Base-by-base conservation (phyloP, 2,888 invertebrate genomes). In the Macrophya annulata region DNA sequence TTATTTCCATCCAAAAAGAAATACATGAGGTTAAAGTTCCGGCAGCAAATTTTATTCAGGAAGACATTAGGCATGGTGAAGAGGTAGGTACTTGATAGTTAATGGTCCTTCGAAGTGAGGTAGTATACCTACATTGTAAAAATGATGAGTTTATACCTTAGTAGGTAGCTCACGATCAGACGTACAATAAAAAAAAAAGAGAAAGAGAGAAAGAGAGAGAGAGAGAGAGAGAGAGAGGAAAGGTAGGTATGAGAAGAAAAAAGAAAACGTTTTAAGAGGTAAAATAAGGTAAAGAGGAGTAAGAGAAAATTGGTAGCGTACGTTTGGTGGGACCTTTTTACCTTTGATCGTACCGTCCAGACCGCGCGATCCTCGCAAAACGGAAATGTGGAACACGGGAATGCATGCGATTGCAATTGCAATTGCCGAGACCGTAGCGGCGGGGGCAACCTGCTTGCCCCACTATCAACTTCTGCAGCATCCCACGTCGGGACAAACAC, bases 321-420 rank as follows among this genome's bases (percentile, higher is more conserved):
- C 68, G 81, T 62, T 81, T 45, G 62, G 81, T 81, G 43, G 81
- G 62, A 81, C 81, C 81, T 43, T 62, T 59, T 77, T 81, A 43
- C 81, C 81, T 81, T 81, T 81, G 81, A 81, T 81, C 81, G 40
- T 31, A 62, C 81, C 81, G 81, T 15, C 79, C 43, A 21, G 10
- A 43, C 21, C 59, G 62, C 40, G n/a, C 59, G 81, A 81, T 59
- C 40, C 21, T 81, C 81, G 59, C 51, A 37, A 62, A 62, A 62
- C 81, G 81, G 81, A 81, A 81, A 81, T 81, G 81, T 81, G 81
- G 62, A 81, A 81, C 81, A 81, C 40, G 81, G 81, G 59, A 81
- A 81, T 81, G 81, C 81, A 62, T 81, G 81, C 81, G 81, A 81
- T 81, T 81, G 81, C 81, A 77, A 77, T 77, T 77, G 77, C 77